Evolutionary conservation across 2,888 invertebrate genomes (phyloP).

Genomic region (Calliphora vomitoria): DNA sequence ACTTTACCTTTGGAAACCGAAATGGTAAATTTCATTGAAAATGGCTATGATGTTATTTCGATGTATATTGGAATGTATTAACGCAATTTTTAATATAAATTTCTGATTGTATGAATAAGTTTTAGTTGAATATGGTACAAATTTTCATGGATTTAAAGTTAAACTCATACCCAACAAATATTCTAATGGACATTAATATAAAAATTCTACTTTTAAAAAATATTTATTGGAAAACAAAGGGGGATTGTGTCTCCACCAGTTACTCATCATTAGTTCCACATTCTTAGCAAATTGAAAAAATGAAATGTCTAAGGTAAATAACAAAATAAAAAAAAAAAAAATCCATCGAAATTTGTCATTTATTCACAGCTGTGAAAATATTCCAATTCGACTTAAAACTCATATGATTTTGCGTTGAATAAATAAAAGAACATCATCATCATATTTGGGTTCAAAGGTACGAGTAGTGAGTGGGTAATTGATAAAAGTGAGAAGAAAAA

Average conservation of each 20-base stretch:
- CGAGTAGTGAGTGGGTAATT: not conserved
- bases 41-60: too few relatives aligned
- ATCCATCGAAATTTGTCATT: slow-evolving; percentile 4
- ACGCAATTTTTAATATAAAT: too few relatives aligned
- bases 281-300: not conserved
- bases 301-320: slow-evolving; percentile 31
- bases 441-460: slow-evolving; percentile 7
- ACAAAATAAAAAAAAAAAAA: not conserved
- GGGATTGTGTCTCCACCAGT: slow-evolving; percentile 27
- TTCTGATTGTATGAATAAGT: too few relatives aligned
- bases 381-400: slow-evolving; percentile 14
- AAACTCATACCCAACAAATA: too few relatives aligned
- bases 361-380: slow-evolving; percentile 22
- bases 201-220: too few relatives aligned
- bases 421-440: not conserved
- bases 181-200: too few relatives aligned
- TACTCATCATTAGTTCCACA: slow-evolving; percentile 4
- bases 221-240: not conserved
- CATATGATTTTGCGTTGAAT: slow-evolving; percentile 10
- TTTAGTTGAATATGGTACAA: too few relatives aligned
- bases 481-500: not conserved
- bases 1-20: too few relatives aligned
- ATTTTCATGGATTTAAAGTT: too few relatives aligned
- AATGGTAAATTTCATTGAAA: too few relatives aligned
- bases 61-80: too few relatives aligned